Evolutionary conservation across 2,113 vertebrate genomes (phyloP).

Genomic region (Petromus typicus): DNA sequence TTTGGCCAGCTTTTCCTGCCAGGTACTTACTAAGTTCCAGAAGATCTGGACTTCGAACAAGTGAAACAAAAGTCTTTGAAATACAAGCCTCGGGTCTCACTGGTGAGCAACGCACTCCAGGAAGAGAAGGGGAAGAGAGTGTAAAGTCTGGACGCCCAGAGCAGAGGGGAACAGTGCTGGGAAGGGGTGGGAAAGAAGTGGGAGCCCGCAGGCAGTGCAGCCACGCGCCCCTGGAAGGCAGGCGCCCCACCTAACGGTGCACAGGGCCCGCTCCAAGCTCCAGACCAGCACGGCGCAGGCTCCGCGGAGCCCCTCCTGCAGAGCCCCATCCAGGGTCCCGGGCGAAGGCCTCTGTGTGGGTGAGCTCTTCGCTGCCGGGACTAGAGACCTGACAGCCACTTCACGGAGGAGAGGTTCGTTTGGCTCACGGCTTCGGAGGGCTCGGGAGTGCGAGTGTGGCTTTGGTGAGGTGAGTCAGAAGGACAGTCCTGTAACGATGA

Average conservation of each 20-base stretch:
- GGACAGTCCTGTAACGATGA: no score
- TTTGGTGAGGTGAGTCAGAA: neutral
- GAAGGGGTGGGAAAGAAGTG: neutral
- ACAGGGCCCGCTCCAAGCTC: fast-evolving
- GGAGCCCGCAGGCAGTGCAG: neutral
- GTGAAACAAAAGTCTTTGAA: neutral
- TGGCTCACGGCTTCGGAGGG: neutral
- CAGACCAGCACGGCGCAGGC: neutral
- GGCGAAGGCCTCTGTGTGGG: neutral
- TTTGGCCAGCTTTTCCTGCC: neutral
- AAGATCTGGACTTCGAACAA: neutral
- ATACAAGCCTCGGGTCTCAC: neutral
- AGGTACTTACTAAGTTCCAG: neutral
- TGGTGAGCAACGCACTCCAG: neutral
- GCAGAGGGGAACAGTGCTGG: neutral
- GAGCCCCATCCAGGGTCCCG: neutral
- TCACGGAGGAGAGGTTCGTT: neutral
- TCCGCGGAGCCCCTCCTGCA: neutral
- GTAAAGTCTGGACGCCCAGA: neutral
- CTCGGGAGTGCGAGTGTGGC: neutral
- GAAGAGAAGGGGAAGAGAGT: fast-evolving
- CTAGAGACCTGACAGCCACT: neutral
- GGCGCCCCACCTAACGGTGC: no score
- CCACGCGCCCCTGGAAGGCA: fast-evolving
- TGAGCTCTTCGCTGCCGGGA: neutral